These are phyloP conservation scores for Pseudococcus jackbeardsleyi DNA, from an alignment of 2,888 invertebrate genomes.

Conservation along the genomic window DNA sequence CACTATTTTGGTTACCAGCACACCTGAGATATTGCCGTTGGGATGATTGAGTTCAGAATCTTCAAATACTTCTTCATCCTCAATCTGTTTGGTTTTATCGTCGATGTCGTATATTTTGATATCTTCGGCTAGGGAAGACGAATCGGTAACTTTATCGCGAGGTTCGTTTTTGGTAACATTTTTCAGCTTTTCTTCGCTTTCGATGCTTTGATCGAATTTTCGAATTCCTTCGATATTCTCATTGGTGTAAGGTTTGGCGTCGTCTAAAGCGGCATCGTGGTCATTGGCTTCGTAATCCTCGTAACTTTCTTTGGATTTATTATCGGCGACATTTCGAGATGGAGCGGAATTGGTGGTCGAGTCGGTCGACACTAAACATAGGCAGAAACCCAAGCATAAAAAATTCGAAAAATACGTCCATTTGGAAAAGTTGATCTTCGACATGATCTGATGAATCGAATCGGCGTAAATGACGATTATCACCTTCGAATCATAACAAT, in stretches of 20 bases:
- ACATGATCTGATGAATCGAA: conserved; percentile 48
- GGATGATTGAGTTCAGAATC: conserved; percentile 25
- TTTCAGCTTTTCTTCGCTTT: conserved; percentile 48
- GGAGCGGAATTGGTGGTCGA: not conserved
- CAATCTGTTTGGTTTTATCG: not conserved
- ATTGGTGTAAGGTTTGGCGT: not conserved
- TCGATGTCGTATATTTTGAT: conserved; percentile 1
- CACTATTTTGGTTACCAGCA: conserved; percentile 46
- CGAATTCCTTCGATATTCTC: conserved; percentile 60
- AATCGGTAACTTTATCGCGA: conserved; percentile 31
- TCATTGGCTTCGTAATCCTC: conserved; percentile 59
- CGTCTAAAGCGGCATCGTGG: conserved; percentile 14
- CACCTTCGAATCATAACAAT: conserved; percentile 49
- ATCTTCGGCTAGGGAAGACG: not conserved
- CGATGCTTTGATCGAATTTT: conserved; percentile 47
- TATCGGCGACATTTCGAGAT: not conserved
- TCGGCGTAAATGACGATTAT: conserved; percentile 20
- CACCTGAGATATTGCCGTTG: conserved; percentile 45
- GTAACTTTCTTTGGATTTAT: conserved; percentile 51
- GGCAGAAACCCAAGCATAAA: conserved; percentile 52
- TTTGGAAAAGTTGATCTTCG: conserved; percentile 34
- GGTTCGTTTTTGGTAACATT: conserved; percentile 13
- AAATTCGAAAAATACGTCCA: conserved; percentile 49
- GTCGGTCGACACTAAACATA: conserved; percentile 38
- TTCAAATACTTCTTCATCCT: conserved; percentile 50